These are phyloP conservation scores for Drosophila arizonae DNA, from an alignment of 1,140 invertebrate genomes.

Conservation along the genomic window DNA sequence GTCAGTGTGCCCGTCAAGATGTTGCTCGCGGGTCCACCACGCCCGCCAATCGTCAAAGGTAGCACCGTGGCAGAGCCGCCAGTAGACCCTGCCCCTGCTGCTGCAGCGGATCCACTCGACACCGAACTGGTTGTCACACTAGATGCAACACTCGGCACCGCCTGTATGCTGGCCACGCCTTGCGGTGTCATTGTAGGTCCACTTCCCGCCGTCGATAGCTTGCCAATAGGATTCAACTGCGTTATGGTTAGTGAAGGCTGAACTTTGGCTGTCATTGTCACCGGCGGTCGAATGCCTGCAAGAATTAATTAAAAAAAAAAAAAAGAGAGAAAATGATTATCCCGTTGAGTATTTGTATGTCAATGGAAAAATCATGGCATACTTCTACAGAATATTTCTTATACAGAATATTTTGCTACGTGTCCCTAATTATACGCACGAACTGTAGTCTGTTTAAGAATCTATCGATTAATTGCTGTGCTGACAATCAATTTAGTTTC, in stretches of 20 bases:
- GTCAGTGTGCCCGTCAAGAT: conserved; percentile 76
- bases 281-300: conserved; percentile 69
- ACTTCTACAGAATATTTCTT: not conserved
- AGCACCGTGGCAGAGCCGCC: conserved; percentile 71
- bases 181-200: conserved; percentile 55
- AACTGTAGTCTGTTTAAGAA: not conserved
- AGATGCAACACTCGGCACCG: conserved; percentile 56
- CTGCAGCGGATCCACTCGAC: conserved; percentile 39
- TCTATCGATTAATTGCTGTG: not conserved
- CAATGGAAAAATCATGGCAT: not conserved
- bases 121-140: conserved; percentile 53
- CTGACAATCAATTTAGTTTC: not conserved
- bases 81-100: conserved; percentile 49
- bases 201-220: conserved; percentile 51
- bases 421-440: not conserved
- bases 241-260: conserved; percentile 82
- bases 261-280: conserved; percentile 77
- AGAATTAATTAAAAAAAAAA: not conserved
- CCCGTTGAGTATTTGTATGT: too few relatives aligned
- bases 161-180: conserved; percentile 73
- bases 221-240: conserved; percentile 73
- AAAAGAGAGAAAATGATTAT: not conserved
- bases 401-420: not conserved
- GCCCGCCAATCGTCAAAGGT: conserved; percentile 69
- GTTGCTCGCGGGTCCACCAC: conserved; percentile 55